These are phyloP conservation scores for Balanococcus diminutus DNA, from an alignment of 2,888 invertebrate genomes.

Conservation along the genomic window DNA sequence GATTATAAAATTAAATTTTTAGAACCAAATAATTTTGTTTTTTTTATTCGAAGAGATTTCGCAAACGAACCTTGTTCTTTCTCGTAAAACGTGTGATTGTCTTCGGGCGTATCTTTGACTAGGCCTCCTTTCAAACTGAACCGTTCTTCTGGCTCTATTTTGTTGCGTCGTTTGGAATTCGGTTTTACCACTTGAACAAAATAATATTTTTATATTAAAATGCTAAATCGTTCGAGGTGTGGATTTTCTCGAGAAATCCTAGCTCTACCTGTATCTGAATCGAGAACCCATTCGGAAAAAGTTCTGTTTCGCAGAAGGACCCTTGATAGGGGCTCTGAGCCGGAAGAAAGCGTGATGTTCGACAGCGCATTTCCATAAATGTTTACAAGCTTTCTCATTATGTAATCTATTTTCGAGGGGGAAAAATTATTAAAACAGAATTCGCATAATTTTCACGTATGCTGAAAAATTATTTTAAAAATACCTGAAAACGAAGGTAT, in stretches of 20 bases:
- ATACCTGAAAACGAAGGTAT: constrained; percentile 94
- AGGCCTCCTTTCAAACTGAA: constrained; percentile 94
- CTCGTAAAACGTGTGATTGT: constrained; percentile 85
- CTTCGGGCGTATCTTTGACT: constrained; percentile 94
- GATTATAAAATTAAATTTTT: background rate
- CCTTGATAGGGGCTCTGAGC: constrained; percentile 85
- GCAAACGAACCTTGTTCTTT: constrained; percentile 70
- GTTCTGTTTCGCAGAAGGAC: constrained; percentile 87
- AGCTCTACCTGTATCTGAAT: constrained; percentile 76
- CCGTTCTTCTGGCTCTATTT: constrained; percentile 87
- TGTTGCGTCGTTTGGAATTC: constrained; percentile 96
- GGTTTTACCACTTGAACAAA: constrained; percentile 80
- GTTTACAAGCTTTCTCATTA: constrained; percentile 98
- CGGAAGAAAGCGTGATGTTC: constrained; percentile 99
- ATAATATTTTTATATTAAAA: background rate
- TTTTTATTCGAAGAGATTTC: background rate
- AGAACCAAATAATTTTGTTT: background rate
- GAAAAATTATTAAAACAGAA: constrained; percentile 31
- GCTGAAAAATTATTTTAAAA: constrained; percentile 25
- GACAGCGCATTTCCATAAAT: constrained; percentile 99
- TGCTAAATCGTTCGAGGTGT: background rate
- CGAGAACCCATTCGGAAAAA: constrained; percentile 99
- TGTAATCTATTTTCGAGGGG: constrained; percentile 67
- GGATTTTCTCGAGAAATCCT: background rate
- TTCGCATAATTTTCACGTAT: no score